Evolutionary conservation across 2,797 vertebrate species (phyloP), one percentile per base, ranked within the genome.

Genomic region (Neosilurus mollespiculum): DNA sequence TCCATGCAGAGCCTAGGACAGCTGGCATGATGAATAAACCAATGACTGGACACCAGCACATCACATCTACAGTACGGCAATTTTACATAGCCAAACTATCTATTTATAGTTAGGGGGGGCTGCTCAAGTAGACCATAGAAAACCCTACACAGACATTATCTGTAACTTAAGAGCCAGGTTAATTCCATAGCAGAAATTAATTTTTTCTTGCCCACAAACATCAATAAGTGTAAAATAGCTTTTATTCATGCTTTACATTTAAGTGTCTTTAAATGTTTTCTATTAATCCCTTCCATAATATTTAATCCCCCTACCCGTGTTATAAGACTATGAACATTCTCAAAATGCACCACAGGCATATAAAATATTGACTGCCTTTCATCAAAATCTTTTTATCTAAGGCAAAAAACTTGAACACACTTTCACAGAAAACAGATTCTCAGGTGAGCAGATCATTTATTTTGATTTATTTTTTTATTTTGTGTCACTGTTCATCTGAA

Each of bases 401-500:
- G n/a, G 51, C 1, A 24, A 24, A 65, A 76, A 84, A 81, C 56
- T 56, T 84, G 69, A 80, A 53, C n/a, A 59, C 51, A 77, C 77
- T 82, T 86, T 84, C 76, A 86, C 30, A 1, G 69, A 82, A 83
- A 82, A 84, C 70, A 80, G 84, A 83, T 71, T 87, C 78, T 82
- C 84, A 85, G 80, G 49, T 78, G 81, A 26, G 15, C 24, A 37
- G 64, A n/a, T 81, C 70, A 9, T 70, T 79, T 76, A 51, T 82
- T 82, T 69, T n/a, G 62, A n/a, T n/a, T n/a, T n/a, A n/a, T n/a
- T 58, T 87, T 5, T 83, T 73, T 69, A 1, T 78, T 70, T 70
- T 34, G 37, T 56, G 11, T 59, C 18, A 59, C 53, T 65, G n/a
- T 66, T 66, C 72, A 83, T 86, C 73, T 81, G 59, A 80, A 53